Base-by-base conservation (phyloP, 2,888 invertebrate species). In the Lasioglossum villosulum region DNA sequence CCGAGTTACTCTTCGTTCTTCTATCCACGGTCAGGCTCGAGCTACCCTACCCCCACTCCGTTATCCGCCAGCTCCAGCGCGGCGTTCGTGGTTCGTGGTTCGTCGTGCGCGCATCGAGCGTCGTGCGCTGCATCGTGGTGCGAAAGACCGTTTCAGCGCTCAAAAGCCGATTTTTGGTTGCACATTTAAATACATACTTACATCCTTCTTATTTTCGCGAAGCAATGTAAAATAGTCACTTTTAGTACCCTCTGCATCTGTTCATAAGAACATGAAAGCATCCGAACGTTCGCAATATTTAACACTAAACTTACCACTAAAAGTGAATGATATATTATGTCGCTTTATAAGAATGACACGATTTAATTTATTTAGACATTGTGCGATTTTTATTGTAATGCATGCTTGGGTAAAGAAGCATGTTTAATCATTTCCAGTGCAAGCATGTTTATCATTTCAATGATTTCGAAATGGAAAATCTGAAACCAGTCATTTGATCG, bases 31-130 rank as follows among this genome's bases (percentile, higher is more conserved):
- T 84, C 56, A 68, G 73, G 39, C 78, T 72, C 73, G 73, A 73
- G 10, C 16, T 45, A 48, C 2, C 48, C n/a, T 14, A 23, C 12
- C 14, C 34, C 10, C 48, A 8, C 48, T 23, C 23, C 45, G 23
- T 16, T 34, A n/a, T 71, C 72, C 75, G 48, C 74, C 83, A 45
- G 72, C 72, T 73, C 39, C 56, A 73, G 45, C 79, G 73, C 56
- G 68, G 48, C 83, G 76, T 72, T 48, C 63, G 39, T 45, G 63
- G n/a, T 23, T 23, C 48, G 48, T 52, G 48, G 68, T 34, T 68
- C 71, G 45, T 8, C 63, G 63, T 16, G 63, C 30, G 59, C 59
- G 19, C 52, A 8, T 52, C 52, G 52, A 52, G 23, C 23, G 70
- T 42, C 27, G 27, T 27, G 12, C 59, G 30, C 63, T 34, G 19